Base-by-base conservation (phyloP, 1,140 invertebrate species). In the Cecropterus lyciades region DNA sequence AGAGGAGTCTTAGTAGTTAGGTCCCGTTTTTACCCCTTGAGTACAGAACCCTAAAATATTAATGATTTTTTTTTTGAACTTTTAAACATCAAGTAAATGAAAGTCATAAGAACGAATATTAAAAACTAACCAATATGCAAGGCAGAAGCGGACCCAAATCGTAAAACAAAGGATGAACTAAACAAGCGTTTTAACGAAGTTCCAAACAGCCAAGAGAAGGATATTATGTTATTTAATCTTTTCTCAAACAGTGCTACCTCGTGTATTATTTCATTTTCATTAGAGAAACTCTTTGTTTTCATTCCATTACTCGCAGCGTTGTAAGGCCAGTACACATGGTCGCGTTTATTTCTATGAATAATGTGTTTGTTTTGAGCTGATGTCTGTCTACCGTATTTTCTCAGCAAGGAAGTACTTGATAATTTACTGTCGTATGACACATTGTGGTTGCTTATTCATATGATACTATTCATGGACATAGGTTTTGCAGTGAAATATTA, bases 201-300 rank as follows among this genome's bases (percentile, higher is more conserved):
- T 15, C 14, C 14, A 30, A 20, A 9, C 27, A 27, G 30, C 7
- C 51, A 53, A n/a, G 51, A 53, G 8, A 27, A 16, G 13, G 27
- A 37, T 27, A 51, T 33, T 52, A 14, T 52, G n/a, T n/a, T n/a
- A n/a, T n/a, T 33, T 52, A 33, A 51, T 13, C n/a, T 51, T 51
- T 51, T 20, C n/a, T 51, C 49, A 30, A 51, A 51, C 48, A 51
- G 6, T 51, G 24, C 13, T 15, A n/a, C n/a, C n/a, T n/a, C 24
- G n/a, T 13, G 24, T 51, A 51, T 51, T 30, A 51, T 51, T 51
- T 51, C 13, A 51, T 51, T 51, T 16, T 51, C 49, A 30, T 51
- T 51, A 33, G 45, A 24, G 15, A 49, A 62, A 33, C 27, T 37
- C 59, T 49, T 62, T 62, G 59, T 62, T 60, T 60, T 60, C 43